phyloP scores from a whole-genome alignment of 1,140 invertebrate species.

The Drosophila bipectinata region DNA sequence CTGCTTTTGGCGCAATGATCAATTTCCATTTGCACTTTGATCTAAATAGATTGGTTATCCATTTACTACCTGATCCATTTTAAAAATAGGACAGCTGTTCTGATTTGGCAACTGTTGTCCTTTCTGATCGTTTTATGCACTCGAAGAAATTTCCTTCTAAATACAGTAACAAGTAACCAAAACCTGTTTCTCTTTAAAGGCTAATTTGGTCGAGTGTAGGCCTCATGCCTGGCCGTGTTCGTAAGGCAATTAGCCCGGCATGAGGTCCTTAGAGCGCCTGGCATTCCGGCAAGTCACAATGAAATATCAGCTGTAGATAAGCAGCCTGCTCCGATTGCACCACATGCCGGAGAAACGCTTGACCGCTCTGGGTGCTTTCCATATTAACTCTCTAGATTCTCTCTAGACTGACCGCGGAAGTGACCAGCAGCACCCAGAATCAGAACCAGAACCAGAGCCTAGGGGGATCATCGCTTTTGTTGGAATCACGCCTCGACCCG shows the following conservation, averaged over 20 bases:
- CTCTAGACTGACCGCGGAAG: slow-evolving; percentile 52
- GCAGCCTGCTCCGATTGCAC: slow-evolving; percentile 46
- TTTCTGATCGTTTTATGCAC: background rate
- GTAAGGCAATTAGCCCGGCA: slow-evolving; percentile 39
- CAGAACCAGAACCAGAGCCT: too few relatives aligned
- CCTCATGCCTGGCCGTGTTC: background rate
- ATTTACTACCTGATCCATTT: slow-evolving; percentile 48
- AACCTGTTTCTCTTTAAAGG: background rate
- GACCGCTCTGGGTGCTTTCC: slow-evolving; percentile 21
- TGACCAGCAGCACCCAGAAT: slow-evolving; percentile 35
- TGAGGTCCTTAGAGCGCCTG: slow-evolving; percentile 18
- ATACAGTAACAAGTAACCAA: too few relatives aligned
- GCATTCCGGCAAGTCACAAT: background rate
- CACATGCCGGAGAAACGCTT: slow-evolving; percentile 34
- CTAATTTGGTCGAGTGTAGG: slow-evolving; percentile 25
- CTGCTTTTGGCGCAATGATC: slow-evolving; percentile 54
- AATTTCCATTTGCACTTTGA: slow-evolving; percentile 37
- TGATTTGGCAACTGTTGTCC: slow-evolving; percentile 48
- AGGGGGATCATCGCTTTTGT: slow-evolving; percentile 32
- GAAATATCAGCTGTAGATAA: slow-evolving; percentile 43
- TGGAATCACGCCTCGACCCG: slow-evolving; percentile 28
- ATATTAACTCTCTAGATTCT: slow-evolving; percentile 12
- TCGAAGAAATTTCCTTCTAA: too few relatives aligned
- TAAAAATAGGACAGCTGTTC: slow-evolving; percentile 24
- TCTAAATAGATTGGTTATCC: slow-evolving; percentile 20